A percentile compares a stretch with the other conserved stretches of the same genome.
Evolutionary conservation across 2,113 vertebrate species (phyloP).

Genomic region (Hypomesus transpacificus): DNA sequence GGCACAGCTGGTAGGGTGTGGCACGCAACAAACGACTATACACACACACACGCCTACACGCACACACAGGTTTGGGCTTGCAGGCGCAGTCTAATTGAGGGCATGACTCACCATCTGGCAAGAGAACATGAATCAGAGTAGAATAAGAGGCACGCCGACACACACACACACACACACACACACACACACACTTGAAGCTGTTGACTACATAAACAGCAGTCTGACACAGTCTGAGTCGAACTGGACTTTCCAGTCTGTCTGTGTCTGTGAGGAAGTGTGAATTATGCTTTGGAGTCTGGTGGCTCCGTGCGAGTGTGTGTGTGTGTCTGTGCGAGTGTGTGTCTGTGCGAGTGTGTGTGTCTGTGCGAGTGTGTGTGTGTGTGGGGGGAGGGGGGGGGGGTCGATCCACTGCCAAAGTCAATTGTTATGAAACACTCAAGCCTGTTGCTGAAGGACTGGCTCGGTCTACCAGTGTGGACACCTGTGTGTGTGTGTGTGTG

Average conservation of each 20-base stretch:
- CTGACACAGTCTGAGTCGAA: background rate
- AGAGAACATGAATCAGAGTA: background rate
- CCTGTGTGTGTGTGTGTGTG: no score
- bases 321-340: background rate
- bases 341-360: background rate
- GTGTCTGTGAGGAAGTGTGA: background rate
- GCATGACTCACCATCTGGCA: background rate
- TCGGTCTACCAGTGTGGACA: no score
- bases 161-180: background rate
- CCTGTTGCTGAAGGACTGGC: no score
- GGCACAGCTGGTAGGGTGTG: background rate
- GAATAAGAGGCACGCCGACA: background rate
- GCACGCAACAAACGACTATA: background rate
- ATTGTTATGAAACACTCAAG: no score
- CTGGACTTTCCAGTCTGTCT: background rate
- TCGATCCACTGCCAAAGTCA: background rate
- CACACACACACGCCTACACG: background rate
- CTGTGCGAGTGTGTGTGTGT: background rate
- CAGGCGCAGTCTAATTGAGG: background rate
- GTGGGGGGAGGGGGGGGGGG: background rate
- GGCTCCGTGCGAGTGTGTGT: background rate
- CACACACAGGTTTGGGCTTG: background rate
- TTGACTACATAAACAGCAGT: conserved; percentile 1
- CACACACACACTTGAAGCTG: background rate
- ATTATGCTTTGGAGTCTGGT: no score